Evolutionary conservation across 2,888 invertebrate genomes (phyloP).

Genomic region (Eupsilia transversa): DNA sequence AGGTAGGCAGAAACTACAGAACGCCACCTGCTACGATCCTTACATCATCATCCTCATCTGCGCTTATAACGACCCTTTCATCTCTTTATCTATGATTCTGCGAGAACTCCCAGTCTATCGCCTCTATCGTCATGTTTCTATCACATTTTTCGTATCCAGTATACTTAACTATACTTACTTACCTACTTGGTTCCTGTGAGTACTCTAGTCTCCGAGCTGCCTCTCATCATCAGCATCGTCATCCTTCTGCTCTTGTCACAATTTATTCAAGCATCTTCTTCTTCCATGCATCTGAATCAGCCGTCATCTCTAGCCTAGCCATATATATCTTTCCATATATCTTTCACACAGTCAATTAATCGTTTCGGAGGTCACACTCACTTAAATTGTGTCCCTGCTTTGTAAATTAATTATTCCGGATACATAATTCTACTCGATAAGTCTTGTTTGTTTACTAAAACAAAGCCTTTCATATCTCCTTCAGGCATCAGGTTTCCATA

Average conservation of each 20-base stretch:
- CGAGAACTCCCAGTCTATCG: not conserved
- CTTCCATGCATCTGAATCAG: not conserved
- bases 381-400: not conserved
- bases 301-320: not conserved
- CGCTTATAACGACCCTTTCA: not conserved
- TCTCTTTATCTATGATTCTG: not conserved
- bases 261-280: not conserved
- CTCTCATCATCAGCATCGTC: no score
- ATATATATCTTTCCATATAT: no score
- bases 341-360: not conserved
- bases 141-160: not conserved
- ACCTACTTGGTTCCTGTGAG: not conserved
- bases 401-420: not conserved
- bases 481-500: slow-evolving; percentile 21
- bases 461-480: slow-evolving; percentile 20
- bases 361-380: not conserved
- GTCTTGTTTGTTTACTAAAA: slow-evolving; percentile 10
- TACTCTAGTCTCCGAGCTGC: not conserved
- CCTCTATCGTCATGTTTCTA: no score
- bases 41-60: not conserved
- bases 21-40: no score
- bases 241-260: not conserved
- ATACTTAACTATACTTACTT: not conserved
- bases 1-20: no score
- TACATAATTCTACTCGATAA: not conserved